A percentile compares a stretch with the other conserved stretches of the same genome.
phyloP scores from a whole-genome alignment of 1,140 invertebrate species.

The Lamellibrachia luymesi region DNA sequence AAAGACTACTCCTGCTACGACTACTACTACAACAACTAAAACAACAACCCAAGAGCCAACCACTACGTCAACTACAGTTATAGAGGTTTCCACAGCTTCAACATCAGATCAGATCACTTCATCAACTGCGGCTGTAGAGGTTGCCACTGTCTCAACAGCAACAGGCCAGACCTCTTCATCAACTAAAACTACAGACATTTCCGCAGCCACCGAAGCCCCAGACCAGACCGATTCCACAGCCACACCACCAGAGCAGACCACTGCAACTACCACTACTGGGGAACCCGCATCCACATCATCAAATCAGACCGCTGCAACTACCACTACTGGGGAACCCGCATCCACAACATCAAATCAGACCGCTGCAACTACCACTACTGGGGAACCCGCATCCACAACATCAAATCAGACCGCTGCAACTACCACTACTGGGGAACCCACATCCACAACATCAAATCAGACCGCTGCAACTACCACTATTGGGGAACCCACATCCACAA shows the following conservation, averaged over 20 bases:
- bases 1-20: background rate
- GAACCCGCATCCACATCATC: background rate
- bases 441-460: too few species aligned
- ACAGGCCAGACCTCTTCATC: too few species aligned
- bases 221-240: background rate
- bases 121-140: background rate
- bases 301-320: background rate
- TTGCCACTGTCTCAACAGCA: too few species aligned
- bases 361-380: too few species aligned
- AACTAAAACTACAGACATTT: background rate
- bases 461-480: too few species aligned
- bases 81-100: background rate
- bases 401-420: too few species aligned
- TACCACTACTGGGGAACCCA: too few species aligned
- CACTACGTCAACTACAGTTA: too few species aligned
- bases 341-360: background rate
- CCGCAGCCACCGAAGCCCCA: background rate
- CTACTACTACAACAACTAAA: background rate
- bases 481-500: too few species aligned
- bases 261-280: background rate
- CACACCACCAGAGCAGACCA: background rate
- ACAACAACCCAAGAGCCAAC: background rate
- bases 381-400: too few species aligned
- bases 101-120: too few species aligned
- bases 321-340: background rate